Evolutionary conservation across 1,140 invertebrate genomes (phyloP).

Genomic region (Ylistrum balloti): DNA sequence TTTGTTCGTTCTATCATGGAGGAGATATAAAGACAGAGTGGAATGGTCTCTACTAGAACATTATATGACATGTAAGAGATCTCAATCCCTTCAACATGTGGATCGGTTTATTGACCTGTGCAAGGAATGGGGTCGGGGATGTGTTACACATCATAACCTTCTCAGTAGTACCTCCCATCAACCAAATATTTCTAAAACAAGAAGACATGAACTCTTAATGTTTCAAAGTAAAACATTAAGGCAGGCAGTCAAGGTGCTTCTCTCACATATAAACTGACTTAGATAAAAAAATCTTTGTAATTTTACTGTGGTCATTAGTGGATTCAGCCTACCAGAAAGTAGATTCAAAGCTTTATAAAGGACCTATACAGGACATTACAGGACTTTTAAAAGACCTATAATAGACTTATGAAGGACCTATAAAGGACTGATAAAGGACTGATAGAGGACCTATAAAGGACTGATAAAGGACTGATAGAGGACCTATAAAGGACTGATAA

Average conservation of each 20-base stretch:
- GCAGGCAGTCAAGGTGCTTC: not conserved
- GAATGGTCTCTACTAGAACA: not conserved
- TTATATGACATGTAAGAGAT: not conserved
- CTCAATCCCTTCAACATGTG: not conserved
- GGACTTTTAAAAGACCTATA: too few species aligned
- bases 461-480: too few species aligned
- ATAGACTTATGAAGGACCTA: too few species aligned
- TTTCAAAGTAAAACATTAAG: too few species aligned
- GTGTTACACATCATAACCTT: not conserved
- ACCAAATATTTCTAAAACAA: constrained; percentile 21
- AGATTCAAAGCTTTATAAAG: not conserved
- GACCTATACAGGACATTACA: too few species aligned
- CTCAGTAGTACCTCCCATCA: not conserved
- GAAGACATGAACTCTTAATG: not conserved
- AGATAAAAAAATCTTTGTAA: too few species aligned
- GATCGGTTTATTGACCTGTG: not conserved
- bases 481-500: too few species aligned
- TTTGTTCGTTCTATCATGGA: not conserved
- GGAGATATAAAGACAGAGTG: not conserved
- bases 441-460: too few species aligned
- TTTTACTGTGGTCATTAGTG: too few species aligned
- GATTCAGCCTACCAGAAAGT: not conserved
- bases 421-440: too few species aligned
- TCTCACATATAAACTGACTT: too few species aligned
- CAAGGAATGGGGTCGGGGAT: not conserved